Percentiles rank a stretch among this genome's conserved stretches.
These are phyloP conservation scores for Daboia siamensis DNA, from an alignment of 2,113 vertebrate species.

Conservation along the genomic window DNA sequence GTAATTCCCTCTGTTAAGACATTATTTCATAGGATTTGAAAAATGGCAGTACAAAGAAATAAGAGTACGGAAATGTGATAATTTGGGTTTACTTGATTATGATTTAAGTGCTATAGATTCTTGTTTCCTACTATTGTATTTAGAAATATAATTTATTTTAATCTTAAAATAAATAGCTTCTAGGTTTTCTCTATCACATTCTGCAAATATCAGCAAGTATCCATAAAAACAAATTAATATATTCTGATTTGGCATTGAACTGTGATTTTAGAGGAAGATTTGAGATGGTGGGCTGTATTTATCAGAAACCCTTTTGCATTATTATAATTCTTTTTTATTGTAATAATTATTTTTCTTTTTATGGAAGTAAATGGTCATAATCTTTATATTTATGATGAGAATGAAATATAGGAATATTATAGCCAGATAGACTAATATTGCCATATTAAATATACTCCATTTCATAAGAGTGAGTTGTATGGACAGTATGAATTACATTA, in stretches of 20 bases:
- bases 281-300: not conserved
- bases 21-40: not conserved
- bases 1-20: not conserved
- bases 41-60: not conserved
- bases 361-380: not conserved
- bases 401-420: not conserved
- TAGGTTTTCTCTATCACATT: not conserved
- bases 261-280: not conserved
- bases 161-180: not conserved
- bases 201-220: not conserved
- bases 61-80: not conserved
- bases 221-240: not conserved
- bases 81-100: not conserved
- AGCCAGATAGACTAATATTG: not conserved
- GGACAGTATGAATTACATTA: not conserved
- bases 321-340: not conserved
- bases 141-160: not conserved
- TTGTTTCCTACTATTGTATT: not conserved
- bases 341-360: not conserved
- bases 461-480: not conserved
- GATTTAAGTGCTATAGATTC: not conserved
- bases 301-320: not conserved
- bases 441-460: not conserved
- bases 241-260: not conserved
- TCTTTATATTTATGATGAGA: not conserved